Evolutionary conservation across 2,113 vertebrate species (phyloP).

Genomic region (Spea multiplicata): DNA sequence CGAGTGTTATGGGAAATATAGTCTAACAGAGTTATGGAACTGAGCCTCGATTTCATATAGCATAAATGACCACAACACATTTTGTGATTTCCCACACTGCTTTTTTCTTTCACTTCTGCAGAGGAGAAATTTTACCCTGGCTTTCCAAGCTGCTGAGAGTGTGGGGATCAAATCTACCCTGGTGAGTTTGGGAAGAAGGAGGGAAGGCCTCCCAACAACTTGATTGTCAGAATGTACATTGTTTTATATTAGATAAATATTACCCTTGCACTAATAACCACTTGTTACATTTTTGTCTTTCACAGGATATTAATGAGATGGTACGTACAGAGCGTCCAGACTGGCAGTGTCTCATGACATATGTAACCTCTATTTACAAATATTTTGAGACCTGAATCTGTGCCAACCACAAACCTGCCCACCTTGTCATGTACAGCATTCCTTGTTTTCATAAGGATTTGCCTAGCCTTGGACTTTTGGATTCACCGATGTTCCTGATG

Average conservation of each 20-base stretch:
- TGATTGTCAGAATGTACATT: too few relatives aligned
- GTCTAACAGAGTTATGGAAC: too few relatives aligned
- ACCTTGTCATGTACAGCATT: constrained; percentile 7
- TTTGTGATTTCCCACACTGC: too few relatives aligned
- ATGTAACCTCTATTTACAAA: constrained; percentile 96
- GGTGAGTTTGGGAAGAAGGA: constrained; percentile 70
- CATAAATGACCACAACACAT: too few relatives aligned
- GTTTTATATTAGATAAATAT: too few relatives aligned
- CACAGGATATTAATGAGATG: constrained; percentile 94
- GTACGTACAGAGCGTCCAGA: constrained; percentile 89
- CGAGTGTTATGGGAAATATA: too few relatives aligned
- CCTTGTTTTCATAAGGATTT: constrained; percentile 30
- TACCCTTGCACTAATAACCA: neutral
- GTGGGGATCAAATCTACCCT: constrained; percentile 96
- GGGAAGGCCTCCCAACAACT: neutral
- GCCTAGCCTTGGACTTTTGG: neutral
- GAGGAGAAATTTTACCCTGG: constrained; percentile 93
- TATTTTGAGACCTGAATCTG: constrained; percentile 93
- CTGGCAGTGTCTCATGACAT: constrained; percentile 96
- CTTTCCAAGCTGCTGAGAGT: constrained; percentile 96
- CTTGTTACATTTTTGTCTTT: neutral
- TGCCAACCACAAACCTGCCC: constrained; percentile 29
- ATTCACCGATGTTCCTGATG: neutral
- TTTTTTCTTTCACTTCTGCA: constrained; percentile 55
- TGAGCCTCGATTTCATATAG: too few relatives aligned